Conservation (phyloP, 2,113 vertebrate species). For the Ophthalmolycus amberensis region DNA sequence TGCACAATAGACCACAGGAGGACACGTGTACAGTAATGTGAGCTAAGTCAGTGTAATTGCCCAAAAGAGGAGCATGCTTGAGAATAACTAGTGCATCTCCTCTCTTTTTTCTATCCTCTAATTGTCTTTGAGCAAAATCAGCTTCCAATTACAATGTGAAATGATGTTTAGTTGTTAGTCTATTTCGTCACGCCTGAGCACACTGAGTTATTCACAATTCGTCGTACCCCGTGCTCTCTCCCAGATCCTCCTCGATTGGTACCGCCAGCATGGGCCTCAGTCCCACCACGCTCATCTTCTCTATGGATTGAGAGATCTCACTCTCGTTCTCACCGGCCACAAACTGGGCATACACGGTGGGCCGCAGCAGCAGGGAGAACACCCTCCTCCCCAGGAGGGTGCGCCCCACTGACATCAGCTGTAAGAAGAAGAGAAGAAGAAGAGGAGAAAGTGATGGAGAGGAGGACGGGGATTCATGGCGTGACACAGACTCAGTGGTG, state of each 20-base stretch:
- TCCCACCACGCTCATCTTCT: slow-evolving; percentile 83
- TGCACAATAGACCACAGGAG: too few species aligned
- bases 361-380: slow-evolving; percentile 80
- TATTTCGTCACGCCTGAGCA: neutral
- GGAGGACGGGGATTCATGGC: neutral
- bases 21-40: too few species aligned
- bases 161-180: neutral
- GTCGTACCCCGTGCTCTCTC: slow-evolving; percentile 79
- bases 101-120: neutral
- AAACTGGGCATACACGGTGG: slow-evolving; percentile 90
- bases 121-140: neutral
- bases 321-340: slow-evolving; percentile 87
- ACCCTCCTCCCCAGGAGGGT: slow-evolving; percentile 81
- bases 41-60: neutral
- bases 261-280: slow-evolving; percentile 90
- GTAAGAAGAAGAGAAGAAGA: slow-evolving; percentile 22
- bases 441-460: neutral
- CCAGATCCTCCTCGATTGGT: slow-evolving; percentile 90
- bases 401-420: slow-evolving; percentile 84
- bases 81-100: neutral
- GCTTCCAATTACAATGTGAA: neutral
- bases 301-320: slow-evolving; percentile 85
- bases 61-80: neutral
- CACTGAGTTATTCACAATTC: neutral
- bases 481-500: neutral